These are phyloP conservation scores for Azemiops feae DNA, from an alignment of 2,113 vertebrate species.

Conservation along the genomic window DNA sequence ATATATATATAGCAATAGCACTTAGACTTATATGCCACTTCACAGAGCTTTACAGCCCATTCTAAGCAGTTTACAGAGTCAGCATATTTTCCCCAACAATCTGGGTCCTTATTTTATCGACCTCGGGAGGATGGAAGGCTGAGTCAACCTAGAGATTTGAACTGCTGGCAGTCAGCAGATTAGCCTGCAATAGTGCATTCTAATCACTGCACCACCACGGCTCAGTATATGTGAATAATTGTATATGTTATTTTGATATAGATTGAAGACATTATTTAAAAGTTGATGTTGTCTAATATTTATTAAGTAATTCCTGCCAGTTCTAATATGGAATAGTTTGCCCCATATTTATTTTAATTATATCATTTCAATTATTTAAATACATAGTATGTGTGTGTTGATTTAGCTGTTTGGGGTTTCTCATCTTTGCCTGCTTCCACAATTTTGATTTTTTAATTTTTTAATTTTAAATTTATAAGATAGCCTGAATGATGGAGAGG, in stretches of 20 bases:
- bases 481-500: not conserved
- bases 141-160: not conserved
- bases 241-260: not conserved
- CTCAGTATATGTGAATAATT: not conserved
- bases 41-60: not conserved
- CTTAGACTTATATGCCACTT: not conserved
- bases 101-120: not conserved
- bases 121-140: not conserved
- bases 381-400: not conserved
- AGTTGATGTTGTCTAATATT: not conserved
- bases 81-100: not conserved
- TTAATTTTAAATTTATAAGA: not conserved
- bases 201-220: not conserved
- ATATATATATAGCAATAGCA: not conserved
- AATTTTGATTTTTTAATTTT: not conserved
- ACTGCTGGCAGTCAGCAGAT: not conserved
- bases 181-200: not conserved
- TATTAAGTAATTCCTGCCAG: not conserved
- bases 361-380: not conserved
- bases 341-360: not conserved
- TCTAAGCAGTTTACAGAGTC: not conserved
- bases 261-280: not conserved
- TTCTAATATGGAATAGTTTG: constrained; percentile 42
- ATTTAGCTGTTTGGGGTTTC: not conserved
- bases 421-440: not conserved